Conservation (phyloP, 1,140 invertebrate genomes). For the Solenopsis fugax region DNA sequence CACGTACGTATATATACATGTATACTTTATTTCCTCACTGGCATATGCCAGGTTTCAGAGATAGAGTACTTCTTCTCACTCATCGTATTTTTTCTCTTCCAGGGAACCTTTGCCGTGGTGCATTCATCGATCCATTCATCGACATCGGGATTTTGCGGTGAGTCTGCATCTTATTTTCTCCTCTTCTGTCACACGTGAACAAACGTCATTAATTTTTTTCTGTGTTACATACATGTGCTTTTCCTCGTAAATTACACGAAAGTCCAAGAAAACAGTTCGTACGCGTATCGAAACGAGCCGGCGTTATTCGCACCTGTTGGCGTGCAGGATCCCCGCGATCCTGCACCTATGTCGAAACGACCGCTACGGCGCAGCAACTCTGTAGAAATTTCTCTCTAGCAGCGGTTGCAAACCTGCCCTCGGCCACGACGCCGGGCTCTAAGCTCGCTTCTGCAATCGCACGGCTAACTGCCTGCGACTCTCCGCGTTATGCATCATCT, state of each 20-base stretch:
- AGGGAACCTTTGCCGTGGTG: too few species aligned
- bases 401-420: slow-evolving; percentile 69
- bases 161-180: neutral
- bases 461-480: slow-evolving; percentile 44
- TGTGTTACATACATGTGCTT: neutral
- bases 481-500: slow-evolving; percentile 33
- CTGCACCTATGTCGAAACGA: slow-evolving; percentile 66
- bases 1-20: neutral
- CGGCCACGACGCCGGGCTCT: slow-evolving; percentile 52
- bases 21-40: neutral
- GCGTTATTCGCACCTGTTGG: slow-evolving; percentile 46
- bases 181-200: neutral
- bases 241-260: neutral
- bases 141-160: neutral
- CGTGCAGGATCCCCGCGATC: slow-evolving; percentile 32
- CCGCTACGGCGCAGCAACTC: slow-evolving; percentile 58
- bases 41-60: too few species aligned
- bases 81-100: neutral
- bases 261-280: neutral
- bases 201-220: neutral
- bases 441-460: slow-evolving; percentile 65
- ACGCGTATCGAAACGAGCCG: neutral
- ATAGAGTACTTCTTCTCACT: neutral
- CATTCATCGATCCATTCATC: neutral
- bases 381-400: slow-evolving; percentile 68